Percentiles rank a stretch among this genome's conserved stretches.
These are phyloP conservation scores for Amphipoea lucens DNA, from an alignment of 2,888 invertebrate species.

Conservation along the genomic window DNA sequence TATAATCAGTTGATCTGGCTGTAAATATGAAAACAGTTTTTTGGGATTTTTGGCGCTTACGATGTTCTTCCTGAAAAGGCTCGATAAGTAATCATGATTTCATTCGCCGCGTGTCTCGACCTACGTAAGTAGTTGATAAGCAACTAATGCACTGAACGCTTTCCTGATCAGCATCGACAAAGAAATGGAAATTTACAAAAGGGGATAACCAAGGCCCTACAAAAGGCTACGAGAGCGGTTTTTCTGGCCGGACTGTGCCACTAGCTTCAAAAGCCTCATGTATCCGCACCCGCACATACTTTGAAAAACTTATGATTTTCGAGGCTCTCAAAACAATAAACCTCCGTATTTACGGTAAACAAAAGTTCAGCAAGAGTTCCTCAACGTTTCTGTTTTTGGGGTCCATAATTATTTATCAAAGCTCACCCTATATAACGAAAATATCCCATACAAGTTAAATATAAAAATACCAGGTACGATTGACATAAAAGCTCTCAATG, in stretches of 20 bases:
- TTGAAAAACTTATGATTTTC: not conserved
- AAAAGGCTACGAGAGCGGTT: too few species aligned
- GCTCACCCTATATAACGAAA: not conserved
- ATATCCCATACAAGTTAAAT: not conserved
- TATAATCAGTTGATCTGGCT: too few species aligned
- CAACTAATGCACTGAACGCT: not conserved
- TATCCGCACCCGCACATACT: not conserved
- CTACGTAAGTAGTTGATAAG: not conserved
- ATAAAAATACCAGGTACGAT: conserved; percentile 25
- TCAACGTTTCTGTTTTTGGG: not conserved
- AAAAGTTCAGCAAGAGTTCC: not conserved
- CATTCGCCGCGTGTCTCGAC: not conserved
- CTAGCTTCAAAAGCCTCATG: not conserved
- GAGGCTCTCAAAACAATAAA: not conserved
- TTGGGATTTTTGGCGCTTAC: too few species aligned
- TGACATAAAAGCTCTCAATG: conserved; percentile 40
- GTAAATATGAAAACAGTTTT: too few species aligned
- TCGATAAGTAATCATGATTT: not conserved
- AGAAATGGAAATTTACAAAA: not conserved
- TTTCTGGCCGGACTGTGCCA: too few species aligned
- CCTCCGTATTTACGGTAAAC: not conserved
- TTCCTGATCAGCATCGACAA: not conserved
- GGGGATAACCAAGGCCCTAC: not conserved
- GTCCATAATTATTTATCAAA: not conserved
- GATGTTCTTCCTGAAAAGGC: too few species aligned